Evolutionary conservation across 2,888 invertebrate genomes (phyloP), one percentile per base, ranked within the genome.

Genomic region (Caenorhabditis sulstoni): DNA sequence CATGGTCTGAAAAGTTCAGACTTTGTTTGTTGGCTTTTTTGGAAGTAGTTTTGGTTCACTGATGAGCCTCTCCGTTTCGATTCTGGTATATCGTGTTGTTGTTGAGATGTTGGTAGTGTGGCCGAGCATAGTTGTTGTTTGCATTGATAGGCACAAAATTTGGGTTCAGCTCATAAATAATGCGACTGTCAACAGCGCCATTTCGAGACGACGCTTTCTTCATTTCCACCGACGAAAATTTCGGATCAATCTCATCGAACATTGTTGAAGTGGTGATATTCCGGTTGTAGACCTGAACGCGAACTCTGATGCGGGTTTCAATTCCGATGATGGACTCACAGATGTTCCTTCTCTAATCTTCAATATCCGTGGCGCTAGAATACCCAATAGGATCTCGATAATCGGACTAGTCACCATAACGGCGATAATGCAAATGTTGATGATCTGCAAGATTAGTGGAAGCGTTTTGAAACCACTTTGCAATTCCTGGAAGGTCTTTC

Each of bases 351-450:
- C 57, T 22, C 53, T 62, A 50, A 67, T 61, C 65, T 62, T 65
- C n/a, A 77, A 44, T 35, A 77, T 64, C 39, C 70, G 57, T 41
- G 80, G 80, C 2, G 71, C 80, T 1, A 80, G 23, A 22, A 71
- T 41, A 35, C 67, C 62, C 37, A 80, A 50, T 23, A 80, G 47
- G 41, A 75, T 80, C 52, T 80, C 80, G 1, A 76, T 58, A 8
- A 76, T 37, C 20, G 75, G 71, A 58, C 70, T 68, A 44, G 80
- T 75, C 52, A 80, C 62, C 57, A 80, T 71, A 18, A 76, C 80
- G n/a, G 80, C 57, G 47, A 76, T 67, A 50, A 80, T 71, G 66
- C 75, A 75, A 67, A 68, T 74, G 64, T 80, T 59, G 58, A 80
- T 62, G 18, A 80, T 66, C 80, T 80, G 66, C 52, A 75, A 80